Base-by-base conservation (phyloP, 2,797 vertebrate species). In the Myioborus miniatus region DNA sequence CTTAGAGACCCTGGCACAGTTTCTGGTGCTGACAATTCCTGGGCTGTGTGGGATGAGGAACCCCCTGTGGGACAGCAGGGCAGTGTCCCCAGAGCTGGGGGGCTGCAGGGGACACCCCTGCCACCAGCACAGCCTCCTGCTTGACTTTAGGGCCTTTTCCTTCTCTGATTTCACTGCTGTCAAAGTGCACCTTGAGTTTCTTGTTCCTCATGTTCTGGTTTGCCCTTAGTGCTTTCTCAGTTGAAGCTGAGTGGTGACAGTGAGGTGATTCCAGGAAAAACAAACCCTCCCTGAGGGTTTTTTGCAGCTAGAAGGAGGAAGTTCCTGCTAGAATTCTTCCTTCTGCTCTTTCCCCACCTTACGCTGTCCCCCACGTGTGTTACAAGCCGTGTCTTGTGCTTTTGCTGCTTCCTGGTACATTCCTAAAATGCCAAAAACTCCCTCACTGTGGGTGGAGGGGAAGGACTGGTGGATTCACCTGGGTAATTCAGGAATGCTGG, bases 341-440 rank as follows among this genome's bases (percentile, higher is more conserved):
- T 44, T 36, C 0, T 75, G 32, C 21, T 71, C 44, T 64, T 56
- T 65, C 43, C 37, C 13, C 41, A 27, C 62, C 53, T 17, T 7
- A 1, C 9, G 39, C 59, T 4, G 4, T 53, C 49, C 44, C 32
- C 34, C 0, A 4, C 0, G 0, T 8, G 37, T 32, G 29, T 37
- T 43, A 47, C 43, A 55, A 74, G 56, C 83, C 30, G 11, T 2
- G 5, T 53, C 71, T 58, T 58, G 77, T 47, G 5, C 16, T 0
- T 62, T 74, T 53, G 55, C n/a, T 4, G 1, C 50, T 70, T 53
- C 47, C 52, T 4, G 2, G n/a, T 14, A 1, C 12, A 0, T 44
- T 71, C 63, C 76, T 19, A 37, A 82, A 65, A 50, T 68, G 41
- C 81, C 6, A 3, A 78, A 70, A 74, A 1, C 27, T 56, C 56